Conservation (phyloP, 92 coral and sea anemone species). For the Epizoanthus ramosus region DNA sequence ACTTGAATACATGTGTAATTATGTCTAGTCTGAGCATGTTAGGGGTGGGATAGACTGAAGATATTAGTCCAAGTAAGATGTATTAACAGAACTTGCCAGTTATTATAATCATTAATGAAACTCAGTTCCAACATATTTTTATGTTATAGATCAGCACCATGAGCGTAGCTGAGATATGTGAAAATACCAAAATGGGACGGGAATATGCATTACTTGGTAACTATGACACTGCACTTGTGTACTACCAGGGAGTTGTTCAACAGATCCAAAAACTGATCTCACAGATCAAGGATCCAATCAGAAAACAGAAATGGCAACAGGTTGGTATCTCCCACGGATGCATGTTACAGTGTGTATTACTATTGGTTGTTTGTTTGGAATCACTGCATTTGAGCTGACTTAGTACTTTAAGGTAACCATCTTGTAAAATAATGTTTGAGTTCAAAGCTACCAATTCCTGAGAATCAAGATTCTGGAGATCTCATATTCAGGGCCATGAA, state of each 20-base stretch:
- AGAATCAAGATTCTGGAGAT: too few relatives aligned
- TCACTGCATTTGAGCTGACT: too few relatives aligned
- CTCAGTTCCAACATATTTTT: neutral
- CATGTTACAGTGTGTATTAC: neutral
- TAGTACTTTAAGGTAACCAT: too few relatives aligned
- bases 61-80: too few relatives aligned
- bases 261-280: conserved; percentile 86
- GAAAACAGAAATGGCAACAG: conserved; percentile 97
- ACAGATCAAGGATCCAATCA: conserved; percentile 80
- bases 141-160: conserved; percentile 21
- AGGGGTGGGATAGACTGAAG: too few relatives aligned
- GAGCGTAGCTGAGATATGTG: conserved; percentile 89
- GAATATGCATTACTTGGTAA: conserved; percentile 96
- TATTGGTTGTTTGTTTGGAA: neutral
- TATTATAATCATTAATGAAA: neutral
- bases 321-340: conserved; percentile 29
- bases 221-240: conserved; percentile 95
- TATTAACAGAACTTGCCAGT: too few relatives aligned
- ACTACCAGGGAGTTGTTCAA: conserved; percentile 94
- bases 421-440: too few relatives aligned
- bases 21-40: too few relatives aligned
- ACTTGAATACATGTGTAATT: too few relatives aligned
- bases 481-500: too few relatives aligned
- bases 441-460: too few relatives aligned
- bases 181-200: conserved; percentile 96